Percentiles rank a stretch among this genome's conserved stretches.
Conservation (phyloP, 2,113 vertebrate species). For the Anhinga rufa region DNA sequence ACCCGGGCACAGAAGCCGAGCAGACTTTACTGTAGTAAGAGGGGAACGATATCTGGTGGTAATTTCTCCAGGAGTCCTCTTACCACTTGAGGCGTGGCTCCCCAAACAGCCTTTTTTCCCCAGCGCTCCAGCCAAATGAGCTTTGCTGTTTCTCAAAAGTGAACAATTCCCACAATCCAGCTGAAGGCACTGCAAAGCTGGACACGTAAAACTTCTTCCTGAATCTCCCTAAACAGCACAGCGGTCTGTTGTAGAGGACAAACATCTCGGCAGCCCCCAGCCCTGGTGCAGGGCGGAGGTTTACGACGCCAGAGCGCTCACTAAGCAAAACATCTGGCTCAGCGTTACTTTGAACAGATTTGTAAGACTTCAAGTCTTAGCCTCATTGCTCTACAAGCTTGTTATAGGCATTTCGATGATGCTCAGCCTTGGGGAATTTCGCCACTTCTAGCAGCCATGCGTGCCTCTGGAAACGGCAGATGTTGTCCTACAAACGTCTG, state of each 20-base stretch:
- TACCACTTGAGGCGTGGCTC: neutral
- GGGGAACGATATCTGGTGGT: neutral
- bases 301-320: rapidly evolving
- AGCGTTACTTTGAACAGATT: no score
- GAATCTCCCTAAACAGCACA: neutral
- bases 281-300: rapidly evolving
- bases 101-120: neutral
- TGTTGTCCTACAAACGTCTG: neutral
- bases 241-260: neutral
- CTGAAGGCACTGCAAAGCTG: neutral
- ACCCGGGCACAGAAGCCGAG: neutral
- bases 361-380: neutral
- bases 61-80: neutral
- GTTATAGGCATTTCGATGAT: rapidly evolving
- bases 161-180: neutral
- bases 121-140: neutral
- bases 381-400: neutral
- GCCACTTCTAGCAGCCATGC: neutral
- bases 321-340: neutral
- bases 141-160: neutral
- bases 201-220: neutral
- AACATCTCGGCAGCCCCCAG: neutral
- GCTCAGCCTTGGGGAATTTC: no score
- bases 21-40: neutral
- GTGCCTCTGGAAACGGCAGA: neutral